Conservation (phyloP, 1,140 invertebrate species). For the Battus philenor region DNA sequence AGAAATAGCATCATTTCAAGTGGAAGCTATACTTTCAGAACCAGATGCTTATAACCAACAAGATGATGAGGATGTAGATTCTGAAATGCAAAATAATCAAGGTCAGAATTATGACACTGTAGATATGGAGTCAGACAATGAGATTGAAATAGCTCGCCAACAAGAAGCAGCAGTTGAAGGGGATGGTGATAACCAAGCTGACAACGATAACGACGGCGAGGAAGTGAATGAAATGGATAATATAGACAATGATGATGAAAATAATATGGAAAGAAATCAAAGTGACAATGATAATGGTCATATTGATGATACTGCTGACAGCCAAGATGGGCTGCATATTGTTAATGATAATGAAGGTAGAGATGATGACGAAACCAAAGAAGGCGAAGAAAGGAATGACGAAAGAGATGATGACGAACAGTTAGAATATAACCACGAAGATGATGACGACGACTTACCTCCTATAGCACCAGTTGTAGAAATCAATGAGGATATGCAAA, state of each 20-base stretch:
- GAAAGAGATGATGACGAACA: slow-evolving; percentile 30
- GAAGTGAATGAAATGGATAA: slow-evolving; percentile 4
- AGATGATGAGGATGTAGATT: slow-evolving; percentile 45
- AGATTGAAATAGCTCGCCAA: slow-evolving; percentile 64
- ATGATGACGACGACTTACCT: slow-evolving; percentile 54
- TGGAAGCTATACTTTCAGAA: slow-evolving; percentile 69
- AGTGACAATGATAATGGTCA: slow-evolving; percentile 42
- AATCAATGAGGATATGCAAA: slow-evolving; percentile 66
- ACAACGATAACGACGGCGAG: slow-evolving; percentile 33
- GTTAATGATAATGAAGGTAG: slow-evolving; percentile 24
- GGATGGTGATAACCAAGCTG: slow-evolving; percentile 28
- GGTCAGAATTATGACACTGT: slow-evolving; percentile 61
- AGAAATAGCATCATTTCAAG: slow-evolving; percentile 70
- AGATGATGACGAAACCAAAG: slow-evolving; percentile 26
- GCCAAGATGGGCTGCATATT: slow-evolving; percentile 31
- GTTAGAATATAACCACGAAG: slow-evolving; percentile 31
- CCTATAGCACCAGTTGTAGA: slow-evolving; percentile 63
- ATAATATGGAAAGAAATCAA: slow-evolving; percentile 36
- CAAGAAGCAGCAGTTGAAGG: slow-evolving; percentile 30
- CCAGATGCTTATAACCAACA: slow-evolving; percentile 52
- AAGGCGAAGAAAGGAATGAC: slow-evolving; percentile 24
- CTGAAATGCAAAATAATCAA: slow-evolving; percentile 44
- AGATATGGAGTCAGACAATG: slow-evolving; percentile 66
- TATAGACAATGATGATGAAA: slow-evolving; percentile 34
- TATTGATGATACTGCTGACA: slow-evolving; percentile 33